Evolutionary conservation across 1,140 invertebrate species (phyloP).

Genomic region (Diuraphis noxia): DNA sequence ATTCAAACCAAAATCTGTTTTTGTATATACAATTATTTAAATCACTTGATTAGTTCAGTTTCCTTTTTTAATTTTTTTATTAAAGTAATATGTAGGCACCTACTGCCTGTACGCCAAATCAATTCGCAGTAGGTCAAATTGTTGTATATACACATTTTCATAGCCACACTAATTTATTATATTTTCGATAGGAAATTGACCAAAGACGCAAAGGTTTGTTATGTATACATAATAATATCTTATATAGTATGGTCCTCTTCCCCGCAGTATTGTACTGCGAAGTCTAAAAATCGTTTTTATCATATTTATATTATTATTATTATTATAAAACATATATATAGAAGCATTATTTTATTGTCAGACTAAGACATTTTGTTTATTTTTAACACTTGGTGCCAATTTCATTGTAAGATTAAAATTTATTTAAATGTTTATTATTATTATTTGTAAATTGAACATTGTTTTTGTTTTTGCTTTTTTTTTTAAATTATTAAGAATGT

Average conservation of each 20-base stretch:
- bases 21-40: background rate
- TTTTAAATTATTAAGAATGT: background rate
- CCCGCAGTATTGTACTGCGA: background rate
- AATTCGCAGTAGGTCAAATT: background rate
- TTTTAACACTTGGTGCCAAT: slow-evolving; percentile 45
- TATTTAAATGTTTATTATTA: slow-evolving; percentile 4
- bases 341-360: background rate
- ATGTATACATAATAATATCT: background rate
- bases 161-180: background rate
- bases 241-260: background rate
- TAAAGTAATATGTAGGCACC: background rate
- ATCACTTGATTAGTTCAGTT: background rate
- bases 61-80: background rate
- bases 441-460: slow-evolving; percentile 3
- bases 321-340: background rate
- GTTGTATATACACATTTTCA: background rate
- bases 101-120: background rate
- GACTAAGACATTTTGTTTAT: background rate
- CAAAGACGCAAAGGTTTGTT: background rate
- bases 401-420: slow-evolving; percentile 26
- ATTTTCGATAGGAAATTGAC: background rate
- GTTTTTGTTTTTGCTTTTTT: slow-evolving; percentile 36
- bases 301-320: background rate
- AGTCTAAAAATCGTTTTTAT: background rate
- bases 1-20: background rate